These are phyloP conservation scores for Sesamia nonagrioides DNA, from an alignment of 1,140 invertebrate genomes.

Conservation along the genomic window DNA sequence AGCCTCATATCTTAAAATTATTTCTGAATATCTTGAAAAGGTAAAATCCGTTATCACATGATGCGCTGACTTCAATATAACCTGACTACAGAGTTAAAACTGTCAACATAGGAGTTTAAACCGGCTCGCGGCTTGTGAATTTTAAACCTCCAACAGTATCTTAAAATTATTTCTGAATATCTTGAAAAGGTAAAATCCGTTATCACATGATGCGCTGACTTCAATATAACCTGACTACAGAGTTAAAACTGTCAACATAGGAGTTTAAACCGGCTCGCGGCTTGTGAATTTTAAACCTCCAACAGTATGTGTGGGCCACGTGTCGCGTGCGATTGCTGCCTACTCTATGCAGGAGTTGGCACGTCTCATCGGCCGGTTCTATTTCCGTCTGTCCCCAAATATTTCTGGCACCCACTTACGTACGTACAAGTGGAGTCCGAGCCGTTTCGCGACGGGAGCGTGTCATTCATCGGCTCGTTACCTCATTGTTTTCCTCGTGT, in stretches of 20 bases:
- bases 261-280: not conserved
- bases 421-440: conserved; percentile 77
- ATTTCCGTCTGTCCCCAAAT: conserved; percentile 84
- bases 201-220: not conserved
- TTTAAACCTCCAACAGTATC: conserved; percentile 39
- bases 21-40: too few relatives aligned
- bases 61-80: not conserved
- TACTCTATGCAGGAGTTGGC: conserved; percentile 77
- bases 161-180: too few relatives aligned
- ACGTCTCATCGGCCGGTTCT: conserved; percentile 73
- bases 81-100: not conserved
- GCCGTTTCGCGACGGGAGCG: conserved; percentile 66
- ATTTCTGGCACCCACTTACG: conserved; percentile 82
- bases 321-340: conserved; percentile 65
- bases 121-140: not conserved
- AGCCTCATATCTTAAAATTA: too few relatives aligned
- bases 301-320: conserved; percentile 65
- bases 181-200: too few relatives aligned
- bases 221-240: not conserved
- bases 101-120: not conserved
- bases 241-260: not conserved
- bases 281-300: conserved; percentile 14
- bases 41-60: not conserved
- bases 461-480: conserved; percentile 86
- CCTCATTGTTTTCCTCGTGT: conserved; percentile 82